Percentiles rank a stretch among this genome's conserved stretches.
Evolutionary conservation across 2,113 vertebrate species (phyloP).

Genomic region (Cyanoderma ruficeps): DNA sequence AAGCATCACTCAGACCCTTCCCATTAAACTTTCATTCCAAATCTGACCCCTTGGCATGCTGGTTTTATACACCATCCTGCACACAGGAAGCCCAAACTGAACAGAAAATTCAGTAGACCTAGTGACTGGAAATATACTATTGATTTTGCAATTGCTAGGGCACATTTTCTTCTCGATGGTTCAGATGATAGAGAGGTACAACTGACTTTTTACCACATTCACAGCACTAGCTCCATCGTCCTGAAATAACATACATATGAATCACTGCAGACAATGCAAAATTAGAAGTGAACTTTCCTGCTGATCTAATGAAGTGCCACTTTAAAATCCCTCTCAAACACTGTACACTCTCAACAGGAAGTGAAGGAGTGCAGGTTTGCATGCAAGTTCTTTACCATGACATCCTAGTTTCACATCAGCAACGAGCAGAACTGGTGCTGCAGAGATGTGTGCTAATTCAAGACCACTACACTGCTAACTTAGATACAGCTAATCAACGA

Average conservation of each 20-base stretch:
- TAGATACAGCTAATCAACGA: not conserved
- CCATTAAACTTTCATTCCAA: not conserved
- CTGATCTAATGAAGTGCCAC: not conserved
- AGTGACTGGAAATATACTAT: not conserved
- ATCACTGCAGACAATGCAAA: not conserved
- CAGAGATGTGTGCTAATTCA: not conserved
- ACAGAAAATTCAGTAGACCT: not conserved
- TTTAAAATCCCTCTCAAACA: not conserved
- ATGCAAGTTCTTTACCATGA: not conserved
- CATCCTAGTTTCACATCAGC: not conserved
- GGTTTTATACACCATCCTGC: not conserved
- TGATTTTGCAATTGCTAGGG: not conserved
- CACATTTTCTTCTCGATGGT: not conserved
- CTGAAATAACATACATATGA: not conserved
- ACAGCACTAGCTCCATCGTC: not conserved
- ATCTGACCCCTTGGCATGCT: not conserved
- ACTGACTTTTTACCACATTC: not conserved
- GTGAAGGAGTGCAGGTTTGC: not conserved
- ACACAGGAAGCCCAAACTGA: not conserved
- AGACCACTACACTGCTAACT: not conserved
- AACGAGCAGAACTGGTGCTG: not conserved
- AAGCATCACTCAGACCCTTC: not conserved
- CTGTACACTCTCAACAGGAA: not conserved
- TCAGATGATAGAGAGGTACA: not conserved
- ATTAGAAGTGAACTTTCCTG: not conserved